Conservation (phyloP, 2,113 vertebrate genomes). For the Speoplatyrhinus poulsoni region DNA sequence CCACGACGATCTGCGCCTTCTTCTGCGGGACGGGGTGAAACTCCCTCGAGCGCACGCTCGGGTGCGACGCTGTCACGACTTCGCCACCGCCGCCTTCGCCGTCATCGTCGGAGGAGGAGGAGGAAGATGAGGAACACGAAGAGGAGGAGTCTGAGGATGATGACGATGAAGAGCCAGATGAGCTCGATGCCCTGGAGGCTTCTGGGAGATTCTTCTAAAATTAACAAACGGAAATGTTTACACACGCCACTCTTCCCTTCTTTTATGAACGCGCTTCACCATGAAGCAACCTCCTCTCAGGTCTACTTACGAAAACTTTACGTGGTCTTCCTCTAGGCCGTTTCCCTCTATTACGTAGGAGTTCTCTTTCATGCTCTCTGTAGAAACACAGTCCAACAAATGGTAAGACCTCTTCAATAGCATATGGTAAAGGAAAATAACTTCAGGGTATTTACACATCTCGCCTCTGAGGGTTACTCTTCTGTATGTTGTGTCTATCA, state of each 20-base stretch:
- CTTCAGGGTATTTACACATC: no score
- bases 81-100: slow-evolving; percentile 70
- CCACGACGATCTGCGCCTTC: slow-evolving; percentile 93
- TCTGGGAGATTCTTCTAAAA: slow-evolving; percentile 80
- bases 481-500: no score
- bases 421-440: no score
- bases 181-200: slow-evolving; percentile 79
- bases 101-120: slow-evolving; percentile 74
- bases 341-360: slow-evolving; percentile 88
- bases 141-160: slow-evolving; percentile 79
- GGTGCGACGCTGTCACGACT: slow-evolving; percentile 74
- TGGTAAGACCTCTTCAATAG: no score
- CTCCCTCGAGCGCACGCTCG: slow-evolving; percentile 81
- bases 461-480: no score
- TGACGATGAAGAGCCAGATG: slow-evolving; percentile 66
- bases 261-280: no score
- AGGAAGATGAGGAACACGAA: slow-evolving; percentile 87
- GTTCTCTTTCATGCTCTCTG: slow-evolving; percentile 94
- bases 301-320: slow-evolving; percentile 80
- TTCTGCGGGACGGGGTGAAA: slow-evolving; percentile 92
- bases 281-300: neutral
- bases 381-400: neutral
- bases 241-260: fast-evolving
- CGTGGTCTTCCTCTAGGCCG: slow-evolving; percentile 90
- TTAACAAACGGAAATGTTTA: slow-evolving; percentile 3